Conservation (phyloP, 2,113 vertebrate species). For the Herpetotheres cachinnans region DNA sequence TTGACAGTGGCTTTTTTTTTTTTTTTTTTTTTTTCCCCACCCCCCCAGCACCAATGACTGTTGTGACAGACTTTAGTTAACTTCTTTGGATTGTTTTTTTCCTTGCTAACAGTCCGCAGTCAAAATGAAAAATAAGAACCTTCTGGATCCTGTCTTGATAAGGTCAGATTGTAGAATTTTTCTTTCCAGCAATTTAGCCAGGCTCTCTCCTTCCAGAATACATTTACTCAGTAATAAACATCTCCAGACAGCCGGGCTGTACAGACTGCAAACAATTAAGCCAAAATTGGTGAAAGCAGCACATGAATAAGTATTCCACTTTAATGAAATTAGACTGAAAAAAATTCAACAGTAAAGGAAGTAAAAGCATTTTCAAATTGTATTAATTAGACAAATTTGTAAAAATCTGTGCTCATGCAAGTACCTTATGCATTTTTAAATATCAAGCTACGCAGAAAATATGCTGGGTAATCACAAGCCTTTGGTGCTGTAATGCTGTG, state of each 20-base stretch:
- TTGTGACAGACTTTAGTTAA: constrained; percentile 20
- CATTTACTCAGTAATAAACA: constrained; percentile 60
- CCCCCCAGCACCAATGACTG: neutral
- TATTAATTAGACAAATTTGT: constrained; percentile 8
- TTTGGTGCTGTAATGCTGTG: neutral
- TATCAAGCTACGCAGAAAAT: neutral
- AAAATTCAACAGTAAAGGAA: constrained; percentile 14
- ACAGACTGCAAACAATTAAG: constrained; percentile 62
- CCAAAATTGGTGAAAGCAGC: constrained; percentile 33
- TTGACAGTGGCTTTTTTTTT: neutral
- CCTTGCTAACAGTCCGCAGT: neutral
- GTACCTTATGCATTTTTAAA: neutral
- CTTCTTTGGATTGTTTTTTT: neutral
- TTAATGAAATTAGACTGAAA: constrained; percentile 31
- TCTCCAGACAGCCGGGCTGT: constrained; percentile 29
- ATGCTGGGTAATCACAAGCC: neutral
- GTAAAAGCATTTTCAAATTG: neutral
- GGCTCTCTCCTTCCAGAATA: constrained; percentile 48
- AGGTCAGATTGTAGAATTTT: constrained; percentile 57
- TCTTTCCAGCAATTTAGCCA: constrained; percentile 49
- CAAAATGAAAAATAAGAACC: constrained; percentile 61
- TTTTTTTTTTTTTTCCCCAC: neutral
- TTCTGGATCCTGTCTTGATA: constrained; percentile 56
- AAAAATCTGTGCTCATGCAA: neutral
- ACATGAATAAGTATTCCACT: constrained; percentile 37